Evolutionary conservation across 2,888 invertebrate species (phyloP).

Genomic region (Pheosia tremula): DNA sequence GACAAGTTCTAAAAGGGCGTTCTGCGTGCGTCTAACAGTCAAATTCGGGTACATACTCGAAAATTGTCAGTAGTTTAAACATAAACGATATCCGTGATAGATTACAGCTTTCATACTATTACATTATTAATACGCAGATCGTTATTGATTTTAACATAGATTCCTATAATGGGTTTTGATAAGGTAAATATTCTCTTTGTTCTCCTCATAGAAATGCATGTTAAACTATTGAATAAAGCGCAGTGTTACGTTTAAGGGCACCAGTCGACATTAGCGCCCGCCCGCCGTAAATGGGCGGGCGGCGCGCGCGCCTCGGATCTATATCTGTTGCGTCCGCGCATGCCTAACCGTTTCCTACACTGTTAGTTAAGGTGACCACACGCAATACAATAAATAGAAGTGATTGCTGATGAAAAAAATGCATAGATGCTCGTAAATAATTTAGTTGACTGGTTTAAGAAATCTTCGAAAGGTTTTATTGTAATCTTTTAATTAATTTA

Average conservation of each 20-base stretch:
- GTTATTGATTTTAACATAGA: too few species aligned
- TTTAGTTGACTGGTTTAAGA: too few species aligned
- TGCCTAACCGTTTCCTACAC: constrained; percentile 46
- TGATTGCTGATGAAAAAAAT: neutral
- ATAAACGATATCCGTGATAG: too few species aligned
- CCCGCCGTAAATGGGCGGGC: constrained; percentile 56
- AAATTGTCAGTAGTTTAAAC: too few species aligned
- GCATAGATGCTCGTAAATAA: neutral
- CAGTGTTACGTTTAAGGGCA: constrained; percentile 31
- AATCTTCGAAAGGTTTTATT: too few species aligned
- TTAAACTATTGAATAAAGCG: constrained; percentile 7
- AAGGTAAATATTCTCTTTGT: neutral
- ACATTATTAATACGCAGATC: too few species aligned
- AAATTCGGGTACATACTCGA: too few species aligned
- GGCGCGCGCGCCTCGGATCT: constrained; percentile 58
- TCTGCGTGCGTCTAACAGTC: too few species aligned
- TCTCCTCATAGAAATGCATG: neutral
- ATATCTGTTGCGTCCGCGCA: constrained; percentile 56
- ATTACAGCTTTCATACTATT: too few species aligned
- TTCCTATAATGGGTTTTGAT: too few species aligned
- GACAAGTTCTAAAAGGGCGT: too few species aligned
- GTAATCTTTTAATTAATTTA: too few species aligned
- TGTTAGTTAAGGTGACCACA: constrained; percentile 30
- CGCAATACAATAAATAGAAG: neutral
- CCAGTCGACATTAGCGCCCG: constrained; percentile 40